Percentiles rank a stretch among this genome's conserved stretches.
These are phyloP conservation scores for Tachuris rubrigastra DNA, from an alignment of 2,113 vertebrate species.

Conservation along the genomic window DNA sequence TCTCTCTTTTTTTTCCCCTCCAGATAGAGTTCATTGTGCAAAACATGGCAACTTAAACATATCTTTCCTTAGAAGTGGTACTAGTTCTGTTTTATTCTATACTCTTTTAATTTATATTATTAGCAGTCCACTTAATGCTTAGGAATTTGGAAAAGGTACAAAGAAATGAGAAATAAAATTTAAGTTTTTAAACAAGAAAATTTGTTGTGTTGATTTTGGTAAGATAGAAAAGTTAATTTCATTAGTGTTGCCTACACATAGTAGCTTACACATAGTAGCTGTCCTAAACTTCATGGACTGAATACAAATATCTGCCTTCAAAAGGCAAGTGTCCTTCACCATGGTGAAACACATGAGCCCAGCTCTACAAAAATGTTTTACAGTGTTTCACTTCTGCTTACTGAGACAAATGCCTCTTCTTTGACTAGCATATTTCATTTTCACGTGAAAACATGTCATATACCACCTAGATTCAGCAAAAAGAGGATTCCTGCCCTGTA, in stretches of 20 bases:
- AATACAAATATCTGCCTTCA: neutral
- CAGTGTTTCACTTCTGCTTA: neutral
- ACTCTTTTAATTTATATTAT: neutral
- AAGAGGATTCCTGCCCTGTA: neutral
- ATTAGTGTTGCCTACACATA: neutral
- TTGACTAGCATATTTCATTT: neutral
- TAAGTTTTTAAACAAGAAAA: neutral
- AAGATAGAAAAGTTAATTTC: neutral
- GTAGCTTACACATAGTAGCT: neutral
- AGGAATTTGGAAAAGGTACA: neutral
- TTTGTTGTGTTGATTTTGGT: neutral
- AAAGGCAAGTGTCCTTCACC: neutral
- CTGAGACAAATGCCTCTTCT: neutral
- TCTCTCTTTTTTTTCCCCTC: rapidly evolving
- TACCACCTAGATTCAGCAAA: neutral
- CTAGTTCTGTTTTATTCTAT: neutral
- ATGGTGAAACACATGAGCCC: neutral
- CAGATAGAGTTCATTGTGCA: neutral
- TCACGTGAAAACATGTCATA: neutral
- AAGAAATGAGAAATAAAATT: neutral
- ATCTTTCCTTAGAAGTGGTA: neutral
- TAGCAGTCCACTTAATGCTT: neutral
- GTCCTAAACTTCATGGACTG: neutral
- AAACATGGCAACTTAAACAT: neutral
- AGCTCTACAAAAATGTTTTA: neutral